These are phyloP conservation scores for Cervus canadensis DNA, from an alignment of 2,113 vertebrate species.

Conservation along the genomic window DNA sequence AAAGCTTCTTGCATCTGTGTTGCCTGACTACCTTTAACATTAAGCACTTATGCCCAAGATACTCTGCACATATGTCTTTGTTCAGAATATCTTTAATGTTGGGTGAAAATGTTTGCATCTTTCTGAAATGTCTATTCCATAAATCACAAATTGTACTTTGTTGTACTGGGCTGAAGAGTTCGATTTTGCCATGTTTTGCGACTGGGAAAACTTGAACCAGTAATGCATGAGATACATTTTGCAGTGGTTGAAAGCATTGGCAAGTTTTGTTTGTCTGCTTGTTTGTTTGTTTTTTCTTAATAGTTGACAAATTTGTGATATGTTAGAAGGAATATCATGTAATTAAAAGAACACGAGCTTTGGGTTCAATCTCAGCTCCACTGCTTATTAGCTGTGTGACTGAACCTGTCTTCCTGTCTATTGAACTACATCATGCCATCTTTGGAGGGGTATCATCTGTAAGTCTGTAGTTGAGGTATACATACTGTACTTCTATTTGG, in stretches of 20 bases:
- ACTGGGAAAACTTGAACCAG: background rate
- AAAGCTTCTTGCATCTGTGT: slow-evolving; percentile 2
- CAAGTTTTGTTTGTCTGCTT: background rate
- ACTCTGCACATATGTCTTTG: background rate
- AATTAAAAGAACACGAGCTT: background rate
- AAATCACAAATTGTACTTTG: background rate
- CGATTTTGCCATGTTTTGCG: background rate
- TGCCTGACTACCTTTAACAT: slow-evolving; percentile 25
- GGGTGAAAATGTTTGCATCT: background rate
- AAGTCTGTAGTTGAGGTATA: background rate
- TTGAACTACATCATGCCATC: fast-evolving
- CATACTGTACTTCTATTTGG: background rate
- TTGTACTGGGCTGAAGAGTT: background rate
- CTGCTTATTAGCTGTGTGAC: background rate
- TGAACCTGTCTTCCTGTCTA: background rate
- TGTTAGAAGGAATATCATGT: background rate
- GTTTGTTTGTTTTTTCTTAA: background rate
- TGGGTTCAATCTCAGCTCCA: background rate
- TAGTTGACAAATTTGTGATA: background rate
- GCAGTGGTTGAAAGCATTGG: background rate
- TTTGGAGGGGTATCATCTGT: background rate
- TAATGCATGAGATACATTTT: background rate
- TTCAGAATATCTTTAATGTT: slow-evolving; percentile 4
- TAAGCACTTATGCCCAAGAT: background rate
- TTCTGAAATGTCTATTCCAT: background rate